These are phyloP conservation scores for Coronaproctus castanopsis DNA, from an alignment of 2,888 invertebrate species.

Conservation along the genomic window DNA sequence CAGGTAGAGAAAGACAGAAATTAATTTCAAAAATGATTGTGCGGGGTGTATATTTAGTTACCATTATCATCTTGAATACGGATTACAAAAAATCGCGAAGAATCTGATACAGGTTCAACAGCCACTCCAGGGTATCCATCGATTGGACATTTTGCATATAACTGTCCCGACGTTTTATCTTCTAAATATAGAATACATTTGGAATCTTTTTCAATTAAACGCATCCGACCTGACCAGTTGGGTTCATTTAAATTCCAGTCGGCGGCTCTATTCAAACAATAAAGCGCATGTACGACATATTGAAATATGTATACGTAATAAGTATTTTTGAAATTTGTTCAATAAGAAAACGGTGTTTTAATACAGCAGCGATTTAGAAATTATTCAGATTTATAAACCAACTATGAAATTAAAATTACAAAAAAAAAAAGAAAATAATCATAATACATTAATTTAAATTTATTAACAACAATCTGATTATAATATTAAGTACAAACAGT, in stretches of 20 bases:
- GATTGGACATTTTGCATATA: conserved; percentile 93
- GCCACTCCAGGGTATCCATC: conserved; percentile 88
- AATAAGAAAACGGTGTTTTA: too few species aligned
- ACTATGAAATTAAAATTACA: conserved; percentile 22
- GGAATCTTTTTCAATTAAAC: conserved; percentile 72
- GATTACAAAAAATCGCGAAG: conserved; percentile 91
- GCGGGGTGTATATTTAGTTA: conserved; percentile 25
- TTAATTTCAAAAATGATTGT: too few species aligned
- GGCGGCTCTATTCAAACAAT: conserved; percentile 55
- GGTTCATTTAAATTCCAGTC: conserved; percentile 97
- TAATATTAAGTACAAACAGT: too few species aligned
- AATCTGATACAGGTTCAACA: conserved; percentile 89
- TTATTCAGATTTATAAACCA: too few species aligned
- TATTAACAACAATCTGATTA: too few species aligned
- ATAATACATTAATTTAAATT: too few species aligned
- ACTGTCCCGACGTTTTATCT: conserved; percentile 76
- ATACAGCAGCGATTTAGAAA: too few species aligned
- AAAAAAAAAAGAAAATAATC: too few species aligned
- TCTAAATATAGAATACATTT: conserved; percentile 79
- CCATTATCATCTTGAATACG: conserved; percentile 87
- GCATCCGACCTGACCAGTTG: conserved; percentile 95
- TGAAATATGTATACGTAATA: too few species aligned
- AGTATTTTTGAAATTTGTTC: too few species aligned
- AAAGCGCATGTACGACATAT: too few species aligned
- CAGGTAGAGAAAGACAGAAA: too few species aligned